Conservation (phyloP, 2,888 invertebrate genomes). For the Linnaemya tessellans region DNA sequence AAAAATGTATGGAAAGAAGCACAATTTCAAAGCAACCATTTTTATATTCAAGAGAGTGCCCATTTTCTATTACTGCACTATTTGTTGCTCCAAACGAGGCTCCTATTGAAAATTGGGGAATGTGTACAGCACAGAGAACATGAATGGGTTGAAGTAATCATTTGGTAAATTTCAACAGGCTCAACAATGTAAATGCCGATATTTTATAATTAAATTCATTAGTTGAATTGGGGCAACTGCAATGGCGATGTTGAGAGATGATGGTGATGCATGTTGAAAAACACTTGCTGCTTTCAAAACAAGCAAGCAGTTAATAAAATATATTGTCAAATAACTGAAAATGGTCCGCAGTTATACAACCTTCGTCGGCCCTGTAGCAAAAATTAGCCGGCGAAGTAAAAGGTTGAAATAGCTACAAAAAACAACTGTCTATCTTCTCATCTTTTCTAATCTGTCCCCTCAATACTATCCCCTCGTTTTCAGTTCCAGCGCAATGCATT, state of each 20-base stretch:
- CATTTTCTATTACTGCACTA: slow-evolving; percentile 15
- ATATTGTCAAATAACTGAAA: not conserved
- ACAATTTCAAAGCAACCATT: slow-evolving; percentile 3
- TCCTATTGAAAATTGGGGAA: slow-evolving; percentile 5
- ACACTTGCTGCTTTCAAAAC: not conserved
- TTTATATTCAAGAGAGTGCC: slow-evolving; percentile 31
- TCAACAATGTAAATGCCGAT: not conserved
- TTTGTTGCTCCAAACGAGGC: not conserved
- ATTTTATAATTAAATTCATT: slow-evolving; percentile 59
- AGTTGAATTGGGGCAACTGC: slow-evolving; percentile 38
- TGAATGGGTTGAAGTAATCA: slow-evolving; percentile 14
- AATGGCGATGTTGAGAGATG: not conserved
- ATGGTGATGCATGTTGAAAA: slow-evolving; percentile 21
- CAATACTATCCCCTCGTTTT: too few species aligned
- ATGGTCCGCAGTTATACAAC: not conserved
- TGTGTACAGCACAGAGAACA: not conserved
- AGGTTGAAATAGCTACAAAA: too few species aligned
- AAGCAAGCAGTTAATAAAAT: not conserved
- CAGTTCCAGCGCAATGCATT: too few species aligned
- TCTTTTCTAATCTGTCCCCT: too few species aligned
- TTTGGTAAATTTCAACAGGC: slow-evolving; percentile 44
- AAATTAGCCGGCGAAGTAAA: too few species aligned
- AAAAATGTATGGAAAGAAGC: not conserved
- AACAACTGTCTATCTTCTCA: too few species aligned
- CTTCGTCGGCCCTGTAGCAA: too few species aligned